Base-by-base conservation (phyloP, 1,140 invertebrate genomes). In the Oryctes rhinoceros region DNA sequence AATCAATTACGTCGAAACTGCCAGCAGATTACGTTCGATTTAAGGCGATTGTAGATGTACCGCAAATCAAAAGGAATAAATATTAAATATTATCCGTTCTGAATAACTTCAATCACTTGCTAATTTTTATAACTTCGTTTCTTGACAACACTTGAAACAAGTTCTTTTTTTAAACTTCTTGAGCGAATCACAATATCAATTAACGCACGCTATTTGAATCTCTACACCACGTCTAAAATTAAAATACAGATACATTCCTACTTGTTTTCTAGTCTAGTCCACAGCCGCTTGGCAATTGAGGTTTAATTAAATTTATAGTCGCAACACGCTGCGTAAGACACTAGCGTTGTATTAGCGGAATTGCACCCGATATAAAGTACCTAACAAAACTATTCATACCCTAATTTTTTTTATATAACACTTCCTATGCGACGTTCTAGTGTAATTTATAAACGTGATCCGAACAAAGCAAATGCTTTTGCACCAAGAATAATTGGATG, bases 181-280 rank as follows among this genome's bases (percentile, higher is more conserved):
- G 5, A 5, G 6, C 65, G 65, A 15, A 67, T 76, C 67, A 20
- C 74, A 11, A 76, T 76, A 9, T 47, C 30, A 76, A 76, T 76
- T 76, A 76, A 48, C 74, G 44, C 15, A 18, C 15, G n/a, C 39
- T 44, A 76, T 76, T 44, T 30, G 15, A 47, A 76, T 76, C 35
- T 76, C 37, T 13, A 39, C 18, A 47, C 74, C 44, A 15, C 13
- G 13, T 76, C 74, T 76, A 76, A 76, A 76, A 39, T 76, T 76
- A 76, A 76, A 76, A 18, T 18, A 30, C 4, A 44, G 30, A 35
- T 44, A 47, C 74, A 48, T 76, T 76, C 74, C 44, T 48, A 15
- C 44, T 76, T 76, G 74, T 76, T 76, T 76, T 39, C 13, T 76
- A 47, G n/a, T 18, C 37, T 76, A 44, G 37, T 44, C 74, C 24